phyloP scores from a whole-genome alignment of 1,140 invertebrate genomes.

The Hestina assimilis region DNA sequence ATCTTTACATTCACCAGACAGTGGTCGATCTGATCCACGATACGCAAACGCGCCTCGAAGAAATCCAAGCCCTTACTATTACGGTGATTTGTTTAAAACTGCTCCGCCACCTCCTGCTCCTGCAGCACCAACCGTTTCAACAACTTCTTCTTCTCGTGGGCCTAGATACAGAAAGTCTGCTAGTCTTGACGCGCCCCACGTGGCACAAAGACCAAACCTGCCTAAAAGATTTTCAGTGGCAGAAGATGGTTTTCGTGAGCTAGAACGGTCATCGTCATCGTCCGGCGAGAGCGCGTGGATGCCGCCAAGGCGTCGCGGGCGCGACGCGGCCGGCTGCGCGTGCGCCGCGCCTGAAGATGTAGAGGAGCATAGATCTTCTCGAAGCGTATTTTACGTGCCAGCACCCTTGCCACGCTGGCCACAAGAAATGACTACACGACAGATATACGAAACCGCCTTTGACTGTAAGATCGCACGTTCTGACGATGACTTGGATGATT shows the following conservation, averaged over 20 bases:
- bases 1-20: slow-evolving; percentile 70
- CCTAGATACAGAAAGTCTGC: slow-evolving; percentile 80
- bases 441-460: slow-evolving; percentile 93
- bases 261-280: slow-evolving; percentile 74
- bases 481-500: slow-evolving; percentile 89
- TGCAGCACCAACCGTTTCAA: slow-evolving; percentile 57
- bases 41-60: slow-evolving; percentile 79
- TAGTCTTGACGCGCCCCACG: slow-evolving; percentile 83
- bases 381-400: slow-evolving; percentile 81
- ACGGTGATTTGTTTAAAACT: slow-evolving; percentile 85
- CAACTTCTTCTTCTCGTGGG: slow-evolving; percentile 65
- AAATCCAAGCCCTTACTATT: slow-evolving; percentile 89
- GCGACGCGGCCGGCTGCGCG: slow-evolving; percentile 81
- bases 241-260: slow-evolving; percentile 81
- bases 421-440: slow-evolving; percentile 81
- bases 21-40: slow-evolving; percentile 73
- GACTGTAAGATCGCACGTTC: slow-evolving; percentile 91
- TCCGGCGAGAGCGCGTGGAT: slow-evolving; percentile 77
- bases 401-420: slow-evolving; percentile 82
- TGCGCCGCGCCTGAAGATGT: slow-evolving; percentile 83
- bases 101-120: slow-evolving; percentile 52
- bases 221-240: slow-evolving; percentile 83
- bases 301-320: slow-evolving; percentile 81
- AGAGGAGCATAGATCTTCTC: slow-evolving; percentile 80
- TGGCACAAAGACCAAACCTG: slow-evolving; percentile 65